Conservation (phyloP, 2,888 invertebrate species). For the Latrodectus hesperus region DNA sequence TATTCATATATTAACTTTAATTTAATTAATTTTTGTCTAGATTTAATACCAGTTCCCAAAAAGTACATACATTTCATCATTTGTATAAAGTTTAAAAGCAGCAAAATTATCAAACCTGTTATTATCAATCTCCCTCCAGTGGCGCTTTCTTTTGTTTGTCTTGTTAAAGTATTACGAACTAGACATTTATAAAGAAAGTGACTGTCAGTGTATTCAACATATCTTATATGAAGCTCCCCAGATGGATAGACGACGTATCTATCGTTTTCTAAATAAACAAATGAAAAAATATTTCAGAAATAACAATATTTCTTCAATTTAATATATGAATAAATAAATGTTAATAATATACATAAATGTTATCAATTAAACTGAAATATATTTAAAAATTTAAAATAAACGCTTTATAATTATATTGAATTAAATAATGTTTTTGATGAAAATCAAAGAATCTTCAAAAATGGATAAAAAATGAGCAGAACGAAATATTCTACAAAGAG, state of each 20-base stretch:
- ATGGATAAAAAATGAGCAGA: no score
- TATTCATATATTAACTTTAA: no score
- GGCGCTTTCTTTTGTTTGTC: conserved; percentile 56
- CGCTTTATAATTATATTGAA: background rate
- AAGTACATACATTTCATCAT: no score
- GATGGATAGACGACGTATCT: conserved; percentile 55
- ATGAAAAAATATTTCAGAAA: background rate
- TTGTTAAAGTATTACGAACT: conserved; percentile 53
- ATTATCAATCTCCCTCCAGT: conserved; percentile 57
- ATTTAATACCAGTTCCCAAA: no score
- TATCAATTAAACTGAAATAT: background rate
- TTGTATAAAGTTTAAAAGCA: no score
- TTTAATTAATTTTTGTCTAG: no score
- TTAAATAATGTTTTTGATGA: background rate
- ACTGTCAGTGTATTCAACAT: conserved; percentile 52
- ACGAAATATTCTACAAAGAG: no score
- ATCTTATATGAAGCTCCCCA: conserved; percentile 57
- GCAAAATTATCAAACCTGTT: conserved; percentile 29
- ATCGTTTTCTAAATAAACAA: conserved; percentile 53
- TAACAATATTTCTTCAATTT: background rate
- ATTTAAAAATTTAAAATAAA: background rate
- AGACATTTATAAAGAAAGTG: conserved; percentile 59
- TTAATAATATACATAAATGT: background rate
- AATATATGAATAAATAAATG: background rate
- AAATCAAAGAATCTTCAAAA: background rate